Percentiles rank a stretch among this genome's conserved stretches.
These are phyloP conservation scores for Fundulus diaphanus DNA, from an alignment of 2,797 vertebrate genomes.

Conservation along the genomic window DNA sequence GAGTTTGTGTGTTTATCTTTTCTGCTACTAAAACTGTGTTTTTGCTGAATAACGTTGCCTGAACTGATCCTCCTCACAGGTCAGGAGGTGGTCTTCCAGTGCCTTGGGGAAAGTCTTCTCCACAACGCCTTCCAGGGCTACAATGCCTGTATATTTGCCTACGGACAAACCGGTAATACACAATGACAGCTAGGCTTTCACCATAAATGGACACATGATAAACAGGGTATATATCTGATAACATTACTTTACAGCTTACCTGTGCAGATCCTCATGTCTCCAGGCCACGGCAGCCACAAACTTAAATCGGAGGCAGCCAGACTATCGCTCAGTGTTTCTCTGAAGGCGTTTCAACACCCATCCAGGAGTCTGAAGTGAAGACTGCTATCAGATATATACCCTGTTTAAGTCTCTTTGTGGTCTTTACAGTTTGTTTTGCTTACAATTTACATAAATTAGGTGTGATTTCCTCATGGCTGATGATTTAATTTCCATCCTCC, in stretches of 20 bases:
- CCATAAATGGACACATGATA: not conserved
- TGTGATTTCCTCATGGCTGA: not conserved
- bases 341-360: too few relatives aligned
- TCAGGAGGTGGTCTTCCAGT: constrained; percentile 98
- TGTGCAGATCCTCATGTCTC: too few relatives aligned
- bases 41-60: too few relatives aligned
- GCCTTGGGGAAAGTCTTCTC: constrained; percentile 96
- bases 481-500: not conserved
- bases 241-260: not conserved
- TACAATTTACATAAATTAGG: not conserved
- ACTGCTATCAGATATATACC: too few relatives aligned
- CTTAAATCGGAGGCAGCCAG: too few relatives aligned
- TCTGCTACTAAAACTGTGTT: not conserved
- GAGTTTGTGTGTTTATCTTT: not conserved
- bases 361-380: too few relatives aligned
- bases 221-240: not conserved
- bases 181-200: not conserved
- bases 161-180: constrained; percentile 93
- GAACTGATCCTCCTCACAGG: constrained; percentile 72
- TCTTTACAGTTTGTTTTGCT: not conserved
- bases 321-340: too few relatives aligned
- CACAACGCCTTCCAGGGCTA: constrained; percentile 98
- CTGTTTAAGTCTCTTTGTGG: too few relatives aligned
- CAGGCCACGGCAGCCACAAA: too few relatives aligned
- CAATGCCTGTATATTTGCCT: constrained; percentile 98